Percentiles rank a stretch among this genome's conserved stretches.
These are phyloP conservation scores for Conus ventricosus DNA, from an alignment of 1,140 invertebrate genomes.

Conservation along the genomic window DNA sequence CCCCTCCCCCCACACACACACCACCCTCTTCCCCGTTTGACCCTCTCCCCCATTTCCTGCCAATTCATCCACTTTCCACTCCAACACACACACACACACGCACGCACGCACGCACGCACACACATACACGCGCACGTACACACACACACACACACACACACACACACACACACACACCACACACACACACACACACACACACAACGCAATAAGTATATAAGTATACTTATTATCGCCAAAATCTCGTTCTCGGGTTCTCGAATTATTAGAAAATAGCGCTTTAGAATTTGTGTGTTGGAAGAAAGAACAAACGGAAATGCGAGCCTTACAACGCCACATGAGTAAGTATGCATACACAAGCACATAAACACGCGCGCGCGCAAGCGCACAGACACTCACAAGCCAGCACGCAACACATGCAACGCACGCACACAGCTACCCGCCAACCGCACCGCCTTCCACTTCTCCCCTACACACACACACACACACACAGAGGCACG, in stretches of 20 bases:
- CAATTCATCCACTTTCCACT: too few species aligned
- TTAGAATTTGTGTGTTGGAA: too few species aligned
- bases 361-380: background rate
- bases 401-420: too few species aligned
- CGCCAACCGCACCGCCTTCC: background rate
- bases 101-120: background rate
- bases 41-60: background rate
- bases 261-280: background rate
- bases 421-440: background rate
- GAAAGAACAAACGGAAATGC: background rate
- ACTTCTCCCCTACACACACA: background rate
- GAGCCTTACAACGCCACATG: background rate
- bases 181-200: too few species aligned
- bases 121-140: background rate
- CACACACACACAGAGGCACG: background rate
- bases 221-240: background rate
- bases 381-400: too few species aligned
- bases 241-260: background rate
- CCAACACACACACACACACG: background rate
- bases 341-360: background rate
- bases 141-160: too few species aligned
- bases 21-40: background rate
- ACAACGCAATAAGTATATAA: background rate
- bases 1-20: too few species aligned
- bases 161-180: background rate